Evolutionary conservation across 2,797 vertebrate genomes (phyloP), one percentile per base, ranked within the genome.

Genomic region (Ptychadena robeensis): DNA sequence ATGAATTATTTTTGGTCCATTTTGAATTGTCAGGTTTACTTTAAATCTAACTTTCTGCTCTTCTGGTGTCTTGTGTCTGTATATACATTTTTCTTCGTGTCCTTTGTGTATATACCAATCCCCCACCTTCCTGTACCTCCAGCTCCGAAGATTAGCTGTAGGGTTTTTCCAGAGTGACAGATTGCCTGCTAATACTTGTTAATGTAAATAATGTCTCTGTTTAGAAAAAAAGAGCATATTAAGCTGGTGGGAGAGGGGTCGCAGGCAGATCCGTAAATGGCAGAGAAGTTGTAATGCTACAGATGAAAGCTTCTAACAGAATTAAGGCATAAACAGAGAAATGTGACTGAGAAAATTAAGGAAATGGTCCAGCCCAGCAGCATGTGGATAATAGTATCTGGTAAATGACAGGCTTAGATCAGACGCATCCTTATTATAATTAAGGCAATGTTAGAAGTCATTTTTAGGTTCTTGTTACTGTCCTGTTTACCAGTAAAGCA

Each of bases 121-220:
- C 75, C 59, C 74, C 82, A 35, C 82, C 69, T 83, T 80, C 77
- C 76, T 80, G 63, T 75, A 74, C 76, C 63, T 79, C 30, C 31
- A 31, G 71, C 38, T 65, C 40, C 79, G 32, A 31, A 30, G 38
- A 79, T 63, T 77, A 79, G 82, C 77, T 84, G 40, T 22, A 73
- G 69, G 82, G 70, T 74, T 84, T 78, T 74, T 84, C 82, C 77
- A 38, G 25, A 68, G 77, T 73, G 34, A 82, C 71, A 63, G 75
- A 83, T 73, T 66, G 82, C 82, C 75, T 83, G 68, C 79, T 83
- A 83, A 67, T 83, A 73, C 75, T 79, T 79, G 82, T 73, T 77
- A 83, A 79, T 67, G 82, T 79, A 83, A 83, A 83, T 73, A 79
- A 83, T 73, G 82, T 79, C 68, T 79, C 82, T 83, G 69, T 83